phyloP scores from a whole-genome alignment of 2,888 invertebrate species.

The Rhodophaea formosa region DNA sequence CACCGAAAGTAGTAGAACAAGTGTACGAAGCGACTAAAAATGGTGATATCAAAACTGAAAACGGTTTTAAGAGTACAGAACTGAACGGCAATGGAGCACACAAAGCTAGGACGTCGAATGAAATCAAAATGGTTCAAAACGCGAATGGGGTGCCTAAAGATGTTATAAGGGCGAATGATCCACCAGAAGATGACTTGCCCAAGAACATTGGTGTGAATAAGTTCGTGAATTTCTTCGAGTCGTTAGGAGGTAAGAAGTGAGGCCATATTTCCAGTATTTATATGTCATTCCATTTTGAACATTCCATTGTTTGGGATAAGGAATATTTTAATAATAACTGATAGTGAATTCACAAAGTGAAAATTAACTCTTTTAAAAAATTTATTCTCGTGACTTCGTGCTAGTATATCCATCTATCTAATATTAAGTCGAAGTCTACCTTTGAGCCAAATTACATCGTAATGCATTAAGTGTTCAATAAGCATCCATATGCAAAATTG shows the following conservation, averaged over 20 bases:
- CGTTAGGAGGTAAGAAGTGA: constrained; percentile 72
- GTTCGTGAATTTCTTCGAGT: constrained; percentile 75
- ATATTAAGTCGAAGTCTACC: no score
- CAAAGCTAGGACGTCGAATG: constrained; percentile 61
- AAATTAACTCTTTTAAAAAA: no score
- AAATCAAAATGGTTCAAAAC: constrained; percentile 67
- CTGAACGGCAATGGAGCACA: constrained; percentile 43
- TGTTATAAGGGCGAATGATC: constrained; percentile 71
- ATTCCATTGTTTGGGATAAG: constrained; percentile 21
- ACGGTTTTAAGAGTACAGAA: background rate
- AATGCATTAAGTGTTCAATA: no score
- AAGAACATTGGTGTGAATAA: constrained; percentile 76
- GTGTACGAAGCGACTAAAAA: constrained; percentile 6
- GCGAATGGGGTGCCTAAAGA: constrained; percentile 62
- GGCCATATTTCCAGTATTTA: constrained; percentile 24
- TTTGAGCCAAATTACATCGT: no score
- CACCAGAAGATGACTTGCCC: constrained; percentile 72
- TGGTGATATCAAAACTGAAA: constrained; percentile 21
- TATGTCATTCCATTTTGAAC: constrained; percentile 21
- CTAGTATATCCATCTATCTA: no score
- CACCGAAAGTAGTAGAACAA: constrained; percentile 11
- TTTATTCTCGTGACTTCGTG: no score
- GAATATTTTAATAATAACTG: background rate
- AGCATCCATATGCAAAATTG: no score
- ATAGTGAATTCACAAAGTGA: background rate